Conservation (phyloP, 2,113 vertebrate species). For the Microtus ochrogaster region DNA sequence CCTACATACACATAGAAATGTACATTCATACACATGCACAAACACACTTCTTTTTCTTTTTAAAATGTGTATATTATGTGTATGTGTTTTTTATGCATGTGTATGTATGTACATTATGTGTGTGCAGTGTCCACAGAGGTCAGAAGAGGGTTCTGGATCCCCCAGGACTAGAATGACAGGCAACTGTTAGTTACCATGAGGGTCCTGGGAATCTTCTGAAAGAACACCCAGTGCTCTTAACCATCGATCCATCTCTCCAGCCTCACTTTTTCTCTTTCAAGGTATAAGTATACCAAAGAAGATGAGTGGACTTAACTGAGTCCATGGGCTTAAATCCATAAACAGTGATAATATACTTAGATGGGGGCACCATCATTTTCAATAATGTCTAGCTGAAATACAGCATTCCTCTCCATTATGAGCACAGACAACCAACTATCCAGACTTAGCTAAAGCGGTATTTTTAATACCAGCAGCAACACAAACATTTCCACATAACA, state of each 20-base stretch:
- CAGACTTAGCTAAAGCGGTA: neutral
- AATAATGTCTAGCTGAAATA: slow-evolving; percentile 4
- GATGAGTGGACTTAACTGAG: neutral
- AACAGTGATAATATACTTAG: neutral
- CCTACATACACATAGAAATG: neutral
- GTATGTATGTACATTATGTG: neutral
- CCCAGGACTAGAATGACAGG: neutral
- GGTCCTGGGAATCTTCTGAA: neutral
- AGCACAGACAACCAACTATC: neutral
- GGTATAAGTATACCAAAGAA: neutral
- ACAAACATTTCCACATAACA: neutral
- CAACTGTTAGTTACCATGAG: neutral
- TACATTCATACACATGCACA: no score
- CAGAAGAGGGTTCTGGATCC: neutral
- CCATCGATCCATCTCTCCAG: neutral
- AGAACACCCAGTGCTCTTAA: neutral
- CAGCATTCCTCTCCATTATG: neutral
- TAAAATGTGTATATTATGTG: no score
- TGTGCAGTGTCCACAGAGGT: neutral
- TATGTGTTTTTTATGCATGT: neutral
- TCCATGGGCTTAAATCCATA: neutral
- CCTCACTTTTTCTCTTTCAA: neutral
- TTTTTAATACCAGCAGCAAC: neutral
- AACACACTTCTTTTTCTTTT: neutral
- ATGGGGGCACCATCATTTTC: neutral